Percentiles rank a stretch among this genome's conserved stretches.
phyloP scores from a whole-genome alignment of 2,888 invertebrate species.

The Marasmarcha lunaedactyla region DNA sequence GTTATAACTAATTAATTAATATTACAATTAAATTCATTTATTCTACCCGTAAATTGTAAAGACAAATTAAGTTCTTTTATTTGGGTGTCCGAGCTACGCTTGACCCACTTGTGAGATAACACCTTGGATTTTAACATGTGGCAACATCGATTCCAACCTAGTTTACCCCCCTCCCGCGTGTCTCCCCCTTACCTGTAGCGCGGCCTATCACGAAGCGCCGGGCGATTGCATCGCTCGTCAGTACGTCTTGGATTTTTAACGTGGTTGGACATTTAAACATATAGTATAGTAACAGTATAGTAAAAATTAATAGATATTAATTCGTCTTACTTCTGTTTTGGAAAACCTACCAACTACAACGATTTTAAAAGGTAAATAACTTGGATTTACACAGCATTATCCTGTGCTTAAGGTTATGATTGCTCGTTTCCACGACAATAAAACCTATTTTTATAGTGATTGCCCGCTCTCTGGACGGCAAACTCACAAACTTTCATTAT shows the following conservation, averaged over 20 bases:
- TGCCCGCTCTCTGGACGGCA: too few species aligned
- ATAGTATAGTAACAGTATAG: too few species aligned
- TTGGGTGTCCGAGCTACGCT: neutral
- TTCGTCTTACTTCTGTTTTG: neutral
- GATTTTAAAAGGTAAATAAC: too few species aligned
- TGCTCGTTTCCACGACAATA: neutral
- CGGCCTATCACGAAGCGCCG: neutral
- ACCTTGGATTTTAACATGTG: neutral
- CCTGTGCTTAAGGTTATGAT: too few species aligned
- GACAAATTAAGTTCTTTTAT: too few species aligned
- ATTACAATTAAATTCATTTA: too few species aligned
- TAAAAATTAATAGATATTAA: neutral
- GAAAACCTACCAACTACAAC: too few species aligned
- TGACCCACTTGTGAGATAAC: constrained; percentile 2
- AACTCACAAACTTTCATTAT: too few species aligned
- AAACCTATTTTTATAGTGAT: too few species aligned
- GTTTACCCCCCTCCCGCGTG: neutral
- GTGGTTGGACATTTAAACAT: too few species aligned
- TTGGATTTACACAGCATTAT: neutral
- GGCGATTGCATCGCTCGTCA: neutral
- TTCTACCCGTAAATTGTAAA: too few species aligned
- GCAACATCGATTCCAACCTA: neutral
- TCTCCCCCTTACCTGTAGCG: neutral
- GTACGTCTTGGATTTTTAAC: neutral
- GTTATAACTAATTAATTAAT: too few species aligned